Percentiles rank a stretch among this genome's conserved stretches.
phyloP scores from a whole-genome alignment of 2,113 vertebrate species.

The Lepidiolamprologus cunningtoni region DNA sequence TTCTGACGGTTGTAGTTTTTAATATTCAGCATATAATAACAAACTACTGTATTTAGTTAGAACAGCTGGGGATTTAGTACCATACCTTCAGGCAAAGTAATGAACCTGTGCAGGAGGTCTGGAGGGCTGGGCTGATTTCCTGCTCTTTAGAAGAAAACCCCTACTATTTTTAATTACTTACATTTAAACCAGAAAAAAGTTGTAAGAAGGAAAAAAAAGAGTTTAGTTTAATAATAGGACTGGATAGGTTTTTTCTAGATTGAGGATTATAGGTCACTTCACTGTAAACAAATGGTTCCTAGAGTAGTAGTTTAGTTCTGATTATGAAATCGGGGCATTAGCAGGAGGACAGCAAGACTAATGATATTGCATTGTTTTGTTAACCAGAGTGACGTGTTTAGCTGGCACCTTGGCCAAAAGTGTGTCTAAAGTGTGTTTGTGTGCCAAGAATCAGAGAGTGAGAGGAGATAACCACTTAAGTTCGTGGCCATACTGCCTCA shows the following conservation, averaged over 20 bases:
- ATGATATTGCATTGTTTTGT: constrained; percentile 41
- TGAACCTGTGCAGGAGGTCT: constrained; percentile 31
- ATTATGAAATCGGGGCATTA: neutral
- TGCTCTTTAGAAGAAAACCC: neutral
- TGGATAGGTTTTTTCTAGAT: neutral
- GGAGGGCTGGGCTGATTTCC: neutral
- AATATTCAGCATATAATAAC: neutral
- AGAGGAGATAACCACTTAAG: constrained; percentile 11
- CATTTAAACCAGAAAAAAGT: neutral
- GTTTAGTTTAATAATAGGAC: neutral
- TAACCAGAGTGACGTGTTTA: constrained; percentile 29
- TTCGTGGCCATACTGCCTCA: neutral
- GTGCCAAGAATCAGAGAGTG: constrained; percentile 54
- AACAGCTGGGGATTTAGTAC: neutral
- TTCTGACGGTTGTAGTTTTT: neutral
- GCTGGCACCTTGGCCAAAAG: constrained; percentile 18
- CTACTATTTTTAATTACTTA: neutral
- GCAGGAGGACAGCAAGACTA: neutral
- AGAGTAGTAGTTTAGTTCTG: neutral
- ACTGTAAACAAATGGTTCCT: neutral
- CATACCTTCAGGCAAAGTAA: neutral
- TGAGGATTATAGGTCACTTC: neutral
- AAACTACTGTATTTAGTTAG: neutral
- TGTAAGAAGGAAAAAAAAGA: neutral
- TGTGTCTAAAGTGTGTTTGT: neutral